Evolutionary conservation across 1,140 invertebrate genomes (phyloP), one percentile per base, ranked within the genome.

Genomic region (Rhyacophila brunnea): DNA sequence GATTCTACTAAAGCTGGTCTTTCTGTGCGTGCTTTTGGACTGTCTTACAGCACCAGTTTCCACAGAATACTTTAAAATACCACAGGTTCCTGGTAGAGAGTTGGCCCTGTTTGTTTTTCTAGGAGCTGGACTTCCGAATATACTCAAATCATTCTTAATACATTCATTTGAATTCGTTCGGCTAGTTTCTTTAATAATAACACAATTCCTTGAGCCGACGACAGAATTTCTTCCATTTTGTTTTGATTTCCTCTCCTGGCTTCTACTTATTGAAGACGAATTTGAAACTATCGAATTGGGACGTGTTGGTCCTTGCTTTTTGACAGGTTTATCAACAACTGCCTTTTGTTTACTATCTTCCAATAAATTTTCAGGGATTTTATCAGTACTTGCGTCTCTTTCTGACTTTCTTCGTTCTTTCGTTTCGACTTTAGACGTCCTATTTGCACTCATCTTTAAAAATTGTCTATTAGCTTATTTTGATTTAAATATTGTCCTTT

Each of bases 211-310:
- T 4, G 62, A 64, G n/a, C 53, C 48, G 18, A 49, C 20, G 14
- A 42, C 28, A 0, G 57, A 48, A 6, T 48, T 43, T 20, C 35
- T 11, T 14, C 62, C 54, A 18, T 59, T 50, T 14, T 50, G 32
- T 9, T 48, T 55, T 14, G 20, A 58, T 6, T 45, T 38, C n/a
- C 51, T 49, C n/a, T 35, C 42, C 32, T 36, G 47, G n/a, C 20
- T 38, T 53, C 40, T 35, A 2, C 13, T 44, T 32, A 34, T 28
- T 3, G 50, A 43, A n/a, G 51, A 53, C 9, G 54, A 19, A 28
- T 42, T 38, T 2, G 58, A 56, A 43, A 60, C 23, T 36, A 64
- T 64, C n/a, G 62, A 60, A 5, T 57, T 28, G 4, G 57, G 62
- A 6, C 62, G 32, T 1, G 17, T 14, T 7, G 32, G 18, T 28